These are phyloP conservation scores for Hyppa rectilinea DNA, from an alignment of 2,888 invertebrate species.

Conservation along the genomic window DNA sequence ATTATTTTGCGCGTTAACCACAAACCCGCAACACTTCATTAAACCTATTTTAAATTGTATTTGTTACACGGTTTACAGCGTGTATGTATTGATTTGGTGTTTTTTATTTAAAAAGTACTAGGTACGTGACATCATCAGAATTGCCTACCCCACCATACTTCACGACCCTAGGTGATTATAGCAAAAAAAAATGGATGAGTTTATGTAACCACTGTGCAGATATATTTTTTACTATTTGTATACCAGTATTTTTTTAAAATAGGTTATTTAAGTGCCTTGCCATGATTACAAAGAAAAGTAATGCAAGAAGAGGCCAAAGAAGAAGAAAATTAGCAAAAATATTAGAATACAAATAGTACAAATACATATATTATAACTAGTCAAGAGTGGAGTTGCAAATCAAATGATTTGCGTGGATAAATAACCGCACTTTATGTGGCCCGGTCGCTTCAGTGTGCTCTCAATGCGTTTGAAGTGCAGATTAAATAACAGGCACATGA, in stretches of 20 bases:
- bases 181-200: slow-evolving; percentile 21
- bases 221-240: no score
- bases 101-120: slow-evolving; percentile 8
- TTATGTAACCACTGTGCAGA: not conserved
- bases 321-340: no score
- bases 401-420: not conserved
- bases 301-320: no score
- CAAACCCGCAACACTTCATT: not conserved
- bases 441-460: not conserved
- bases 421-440: not conserved
- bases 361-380: no score
- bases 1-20: not conserved
- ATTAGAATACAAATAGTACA: no score
- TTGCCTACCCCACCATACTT: slow-evolving; percentile 18
- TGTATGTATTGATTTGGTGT: slow-evolving; percentile 18
- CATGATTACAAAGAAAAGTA: no score
- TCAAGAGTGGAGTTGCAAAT: not conserved
- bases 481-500: not conserved
- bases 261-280: no score
- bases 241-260: no score
- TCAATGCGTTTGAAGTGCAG: not conserved
- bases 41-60: not conserved
- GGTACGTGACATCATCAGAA: slow-evolving; percentile 9
- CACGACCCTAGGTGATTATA: slow-evolving; percentile 43
- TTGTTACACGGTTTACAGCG: slow-evolving; percentile 7